Base-by-base conservation (phyloP, 2,113 vertebrate genomes). In the Melanerpes aurifrons region DNA sequence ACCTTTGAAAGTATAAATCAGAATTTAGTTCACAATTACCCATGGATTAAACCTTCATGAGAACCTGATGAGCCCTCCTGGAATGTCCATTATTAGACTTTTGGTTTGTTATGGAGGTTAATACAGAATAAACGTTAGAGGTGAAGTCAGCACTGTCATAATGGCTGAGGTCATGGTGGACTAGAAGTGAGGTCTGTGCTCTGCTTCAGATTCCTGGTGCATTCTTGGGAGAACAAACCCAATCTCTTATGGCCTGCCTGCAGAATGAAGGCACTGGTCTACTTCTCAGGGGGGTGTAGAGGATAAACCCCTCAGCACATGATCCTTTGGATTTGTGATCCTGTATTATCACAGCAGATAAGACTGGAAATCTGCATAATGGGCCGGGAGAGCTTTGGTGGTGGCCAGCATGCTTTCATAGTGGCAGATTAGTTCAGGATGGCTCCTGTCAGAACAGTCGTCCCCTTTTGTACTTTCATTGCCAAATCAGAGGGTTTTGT, bases 121-220 rank as follows among this genome's bases (percentile, higher is more conserved):
- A 56, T 53, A 11, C 19, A 53, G 26, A 82, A 32, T 22, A 56
- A 74, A 43, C 15, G 6, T 61, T 61, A 2, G 0, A 54, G 37
- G 37, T 72, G 56, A 37, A 57, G 26, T 11, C 1, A 1, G 0
- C 3, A 0, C 0, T 12, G 58, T 47, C 57, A 16, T 37, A 3
- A 7, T 28, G 57, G 47, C 7, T 48, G 72, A 59, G 28, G 21
- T 48, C 9, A 0, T 18, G 48, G 17, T 66, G 50, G 17, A 3
- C 5, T 48, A n/a, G 53, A 31, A 56, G 18, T 8, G 61, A 86
- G 28, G 32, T 70, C n/a, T 14, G 29, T 45, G 45, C 50, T 50
- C 43, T 45, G 17, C 43, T 73, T 62, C 29, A 43, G 9, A 37
- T 26, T 43, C 24, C 6, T 12, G 12, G 28, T 37, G 61, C 3